Percentiles rank a stretch among this genome's conserved stretches.
Evolutionary conservation across 2,797 vertebrate species (phyloP).

Genomic region (Myotis myotis): DNA sequence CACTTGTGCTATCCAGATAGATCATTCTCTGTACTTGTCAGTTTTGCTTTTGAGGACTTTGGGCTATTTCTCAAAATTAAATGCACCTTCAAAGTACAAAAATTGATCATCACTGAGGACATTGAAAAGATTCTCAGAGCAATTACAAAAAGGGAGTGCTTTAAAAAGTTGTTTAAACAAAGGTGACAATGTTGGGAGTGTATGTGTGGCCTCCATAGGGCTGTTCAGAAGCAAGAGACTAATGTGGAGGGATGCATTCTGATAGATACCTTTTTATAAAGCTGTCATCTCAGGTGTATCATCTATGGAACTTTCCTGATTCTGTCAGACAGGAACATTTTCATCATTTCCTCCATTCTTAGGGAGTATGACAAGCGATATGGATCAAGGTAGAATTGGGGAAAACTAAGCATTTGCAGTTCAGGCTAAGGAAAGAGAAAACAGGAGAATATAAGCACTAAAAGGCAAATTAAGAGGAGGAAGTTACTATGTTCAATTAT

Average conservation of each 20-base stretch:
- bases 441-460: neutral
- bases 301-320: neutral
- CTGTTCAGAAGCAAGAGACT: neutral
- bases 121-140: constrained; percentile 27
- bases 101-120: neutral
- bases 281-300: neutral
- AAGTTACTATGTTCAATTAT: neutral
- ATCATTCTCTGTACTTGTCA: neutral
- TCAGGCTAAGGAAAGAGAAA: neutral
- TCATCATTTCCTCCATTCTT: constrained; percentile 35
- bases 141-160: constrained; percentile 24
- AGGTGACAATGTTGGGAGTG: neutral
- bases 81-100: neutral
- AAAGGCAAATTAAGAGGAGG: neutral
- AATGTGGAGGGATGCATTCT: neutral
- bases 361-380: neutral
- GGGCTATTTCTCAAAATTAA: constrained; percentile 52
- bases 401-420: neutral
- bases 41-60: constrained; percentile 27
- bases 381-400: neutral
- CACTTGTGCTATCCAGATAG: neutral
- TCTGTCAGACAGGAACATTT: constrained; percentile 33
- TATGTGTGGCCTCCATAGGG: neutral
- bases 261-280: constrained; percentile 40
- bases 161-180: neutral